A percentile compares a stretch with the other conserved stretches of the same genome.
Evolutionary conservation across 2,113 vertebrate species (phyloP).

Genomic region (Rhabdornis inornatus): DNA sequence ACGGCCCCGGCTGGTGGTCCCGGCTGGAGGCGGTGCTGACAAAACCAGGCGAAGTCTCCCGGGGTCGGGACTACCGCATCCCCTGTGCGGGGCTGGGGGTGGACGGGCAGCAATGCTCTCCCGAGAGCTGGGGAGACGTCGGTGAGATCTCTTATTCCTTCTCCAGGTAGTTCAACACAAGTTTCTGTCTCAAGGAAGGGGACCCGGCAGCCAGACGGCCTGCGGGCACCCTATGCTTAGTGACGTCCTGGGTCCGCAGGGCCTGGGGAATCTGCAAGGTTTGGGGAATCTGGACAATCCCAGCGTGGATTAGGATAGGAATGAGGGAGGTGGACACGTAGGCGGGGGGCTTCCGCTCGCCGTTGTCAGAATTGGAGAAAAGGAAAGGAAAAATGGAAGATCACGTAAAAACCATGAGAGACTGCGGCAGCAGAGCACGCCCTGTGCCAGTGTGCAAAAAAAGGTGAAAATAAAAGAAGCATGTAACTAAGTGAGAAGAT

Average conservation of each 20-base stretch:
- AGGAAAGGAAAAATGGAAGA: background rate
- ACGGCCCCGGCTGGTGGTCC: too few species aligned
- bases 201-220: background rate
- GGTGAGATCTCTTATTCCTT: background rate
- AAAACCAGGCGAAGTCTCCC: background rate
- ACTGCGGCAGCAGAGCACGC: fast-evolving
- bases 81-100: too few species aligned
- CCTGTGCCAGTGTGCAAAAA: background rate
- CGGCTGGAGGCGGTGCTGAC: background rate
- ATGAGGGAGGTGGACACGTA: background rate
- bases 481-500: background rate
- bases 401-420: background rate
- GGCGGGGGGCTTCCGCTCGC: fast-evolving
- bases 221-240: too few species aligned
- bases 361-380: background rate
- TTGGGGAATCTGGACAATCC: background rate
- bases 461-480: background rate
- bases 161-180: background rate
- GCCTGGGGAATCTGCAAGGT: background rate
- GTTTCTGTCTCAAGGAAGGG: background rate
- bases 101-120: background rate
- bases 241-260: too few species aligned
- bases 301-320: background rate
- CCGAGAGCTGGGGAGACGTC: background rate
- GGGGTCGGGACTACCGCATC: background rate